A percentile compares a stretch with the other conserved stretches of the same genome.
These are phyloP conservation scores for Gonioctena quinquepunctata DNA, from an alignment of 1,140 invertebrate genomes.

Conservation along the genomic window DNA sequence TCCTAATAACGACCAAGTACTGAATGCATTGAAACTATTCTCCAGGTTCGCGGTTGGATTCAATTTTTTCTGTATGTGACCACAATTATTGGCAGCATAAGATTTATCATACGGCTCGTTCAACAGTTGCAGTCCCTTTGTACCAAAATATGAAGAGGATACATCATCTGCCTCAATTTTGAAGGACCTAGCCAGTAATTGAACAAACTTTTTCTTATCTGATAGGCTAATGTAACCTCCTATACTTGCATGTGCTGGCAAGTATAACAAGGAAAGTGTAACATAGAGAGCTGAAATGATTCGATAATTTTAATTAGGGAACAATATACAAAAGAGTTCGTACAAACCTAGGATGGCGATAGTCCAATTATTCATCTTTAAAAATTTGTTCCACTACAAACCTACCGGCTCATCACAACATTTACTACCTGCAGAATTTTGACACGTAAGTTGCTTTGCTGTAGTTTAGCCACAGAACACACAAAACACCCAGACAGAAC, in stretches of 20 bases:
- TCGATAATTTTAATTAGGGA: background rate
- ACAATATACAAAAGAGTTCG: background rate
- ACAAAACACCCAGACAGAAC: no score
- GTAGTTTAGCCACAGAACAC: no score
- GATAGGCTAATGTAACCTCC: conserved; percentile 41
- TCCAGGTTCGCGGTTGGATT: conserved; percentile 36
- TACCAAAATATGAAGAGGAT: conserved; percentile 37
- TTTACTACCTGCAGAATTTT: background rate
- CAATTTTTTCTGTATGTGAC: conserved; percentile 32
- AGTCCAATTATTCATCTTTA: background rate
- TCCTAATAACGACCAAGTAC: conserved; percentile 36
- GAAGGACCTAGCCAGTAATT: conserved; percentile 33
- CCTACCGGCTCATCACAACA: conserved; percentile 8
- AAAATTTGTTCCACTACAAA: background rate
- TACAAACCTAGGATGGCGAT: conserved; percentile 11
- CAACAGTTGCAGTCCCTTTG: conserved; percentile 40
- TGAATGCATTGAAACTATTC: conserved; percentile 39
- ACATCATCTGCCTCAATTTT: conserved; percentile 35
- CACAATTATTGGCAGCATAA: conserved; percentile 36
- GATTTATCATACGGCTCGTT: conserved; percentile 32
- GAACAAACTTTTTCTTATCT: conserved; percentile 40
- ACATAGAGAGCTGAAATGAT: background rate
- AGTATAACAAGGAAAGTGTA: background rate
- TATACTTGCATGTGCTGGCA: conserved; percentile 32
- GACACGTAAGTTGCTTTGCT: conserved; percentile 3